Percentiles rank a stretch among this genome's conserved stretches.
These are phyloP conservation scores for Tribolium freemani DNA, from an alignment of 2,888 invertebrate species.

Conservation along the genomic window DNA sequence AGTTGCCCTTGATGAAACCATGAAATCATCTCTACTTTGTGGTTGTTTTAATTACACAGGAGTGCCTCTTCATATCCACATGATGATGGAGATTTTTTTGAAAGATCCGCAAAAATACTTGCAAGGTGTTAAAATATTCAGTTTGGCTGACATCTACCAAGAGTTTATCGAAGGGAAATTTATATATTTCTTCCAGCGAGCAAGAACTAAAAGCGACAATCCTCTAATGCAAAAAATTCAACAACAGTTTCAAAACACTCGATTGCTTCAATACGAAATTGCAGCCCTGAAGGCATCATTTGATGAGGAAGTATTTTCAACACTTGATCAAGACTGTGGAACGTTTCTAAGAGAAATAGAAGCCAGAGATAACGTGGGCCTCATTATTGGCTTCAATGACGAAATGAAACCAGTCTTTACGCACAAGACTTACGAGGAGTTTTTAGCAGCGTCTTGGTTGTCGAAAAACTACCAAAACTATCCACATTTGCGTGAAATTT, in stretches of 20 bases:
- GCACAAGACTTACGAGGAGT: conserved; percentile 16
- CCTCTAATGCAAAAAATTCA: conserved; percentile 3
- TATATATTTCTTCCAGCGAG: not conserved
- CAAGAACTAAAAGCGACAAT: not conserved
- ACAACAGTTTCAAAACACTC: not conserved
- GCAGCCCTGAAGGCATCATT: conserved; percentile 6
- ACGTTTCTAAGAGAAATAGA: not conserved
- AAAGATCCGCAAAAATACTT: conserved; percentile 6
- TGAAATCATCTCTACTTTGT: not conserved
- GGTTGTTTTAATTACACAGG: not conserved
- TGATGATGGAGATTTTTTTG: conserved; percentile 15
- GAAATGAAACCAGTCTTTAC: conserved; percentile 11
- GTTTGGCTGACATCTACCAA: conserved; percentile 1
- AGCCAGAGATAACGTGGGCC: not conserved
- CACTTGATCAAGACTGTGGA: not conserved
- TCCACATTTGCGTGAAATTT: not conserved
- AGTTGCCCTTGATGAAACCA: not conserved
- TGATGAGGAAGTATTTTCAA: not conserved
- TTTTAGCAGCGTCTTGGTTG: conserved; percentile 13
- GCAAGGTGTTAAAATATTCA: not conserved
- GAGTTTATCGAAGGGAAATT: conserved; percentile 5
- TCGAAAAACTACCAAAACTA: not conserved
- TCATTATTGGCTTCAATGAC: conserved; percentile 3
- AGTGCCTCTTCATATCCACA: conserved; percentile 7
- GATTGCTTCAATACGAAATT: not conserved